Conservation (phyloP, 2,113 vertebrate genomes). For the Pomatorhinus ruficollis region DNA sequence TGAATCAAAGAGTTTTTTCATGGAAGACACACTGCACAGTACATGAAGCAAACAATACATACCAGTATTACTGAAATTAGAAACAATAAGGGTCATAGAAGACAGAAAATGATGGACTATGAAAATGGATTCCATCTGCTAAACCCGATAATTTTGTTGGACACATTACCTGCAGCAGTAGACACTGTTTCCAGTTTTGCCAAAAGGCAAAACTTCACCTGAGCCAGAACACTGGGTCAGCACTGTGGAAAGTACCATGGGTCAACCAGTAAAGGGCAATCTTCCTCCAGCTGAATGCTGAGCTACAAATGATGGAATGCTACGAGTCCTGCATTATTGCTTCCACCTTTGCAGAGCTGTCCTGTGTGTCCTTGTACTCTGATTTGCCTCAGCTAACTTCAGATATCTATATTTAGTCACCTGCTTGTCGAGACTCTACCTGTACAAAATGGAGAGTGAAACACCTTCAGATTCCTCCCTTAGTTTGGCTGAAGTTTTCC, state of each 20-base stretch:
- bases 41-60: background rate
- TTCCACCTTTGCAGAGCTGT: background rate
- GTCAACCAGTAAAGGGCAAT: background rate
- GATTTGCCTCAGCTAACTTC: background rate
- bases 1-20: background rate
- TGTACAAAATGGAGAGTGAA: background rate
- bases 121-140: background rate
- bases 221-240: background rate
- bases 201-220: background rate
- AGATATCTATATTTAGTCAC: background rate
- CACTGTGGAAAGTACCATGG: background rate
- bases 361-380: background rate
- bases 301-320: background rate
- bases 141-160: background rate
- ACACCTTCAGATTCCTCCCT: background rate
- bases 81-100: background rate
- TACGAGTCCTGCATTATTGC: background rate
- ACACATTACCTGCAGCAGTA: background rate
- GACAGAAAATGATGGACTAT: background rate
- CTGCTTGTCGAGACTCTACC: background rate
- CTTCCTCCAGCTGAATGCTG: background rate
- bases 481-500: background rate
- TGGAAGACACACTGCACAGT: background rate
- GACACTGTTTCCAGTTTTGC: background rate
- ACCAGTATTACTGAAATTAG: background rate